Base-by-base conservation (phyloP, 2,797 vertebrate genomes). In the Ctenopoma kingsleyae region DNA sequence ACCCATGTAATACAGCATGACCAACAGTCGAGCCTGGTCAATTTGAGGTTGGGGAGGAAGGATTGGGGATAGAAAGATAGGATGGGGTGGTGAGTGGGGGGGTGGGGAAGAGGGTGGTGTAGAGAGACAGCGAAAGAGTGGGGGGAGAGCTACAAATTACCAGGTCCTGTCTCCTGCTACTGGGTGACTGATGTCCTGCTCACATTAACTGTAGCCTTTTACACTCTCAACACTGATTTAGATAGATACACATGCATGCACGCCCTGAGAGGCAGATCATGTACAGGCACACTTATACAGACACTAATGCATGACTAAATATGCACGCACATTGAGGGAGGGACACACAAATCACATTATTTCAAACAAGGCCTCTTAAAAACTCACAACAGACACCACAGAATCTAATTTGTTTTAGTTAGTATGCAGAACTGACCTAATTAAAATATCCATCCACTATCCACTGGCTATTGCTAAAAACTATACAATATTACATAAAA, bases 1-100 rank as follows among this genome's bases (percentile, higher is more conserved):
- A 95, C 93, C 93, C 93, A 89, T 92, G 90, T 90, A 95, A 94
- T 92, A 94, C 92, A 95, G 92, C 92, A 92, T 93, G 94, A 95
- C 94, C 90, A 91, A 89, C 92, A 93, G 90, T 90, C 90, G 94
- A 93, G 92, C 92, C 92, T 92, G 91, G 93, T 94, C 94, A 94
- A 91, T 92, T 91, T 89, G 91, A 89, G 90, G 83, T 87, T 78
- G 77, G 78, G 88, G 85, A 75, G 86, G 83, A 65, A 72, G 76
- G 51, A 71, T 70, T 59, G 63, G 49, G 71, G 49, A 22, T 20
- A 4, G 40, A 43, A 8, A 15, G 6, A 17, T 43, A 22, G 61
- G 3, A 35, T 44, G 49, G 8, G 16, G 11, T n/a, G 51, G 35
- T 6, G 32, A 53, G 55, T 40, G 67, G 17, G 17, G 61, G 49